Percentiles rank a stretch among this genome's conserved stretches.
Evolutionary conservation across 1,140 invertebrate genomes (phyloP).

Genomic region (Dinothrombium tinctorium): DNA sequence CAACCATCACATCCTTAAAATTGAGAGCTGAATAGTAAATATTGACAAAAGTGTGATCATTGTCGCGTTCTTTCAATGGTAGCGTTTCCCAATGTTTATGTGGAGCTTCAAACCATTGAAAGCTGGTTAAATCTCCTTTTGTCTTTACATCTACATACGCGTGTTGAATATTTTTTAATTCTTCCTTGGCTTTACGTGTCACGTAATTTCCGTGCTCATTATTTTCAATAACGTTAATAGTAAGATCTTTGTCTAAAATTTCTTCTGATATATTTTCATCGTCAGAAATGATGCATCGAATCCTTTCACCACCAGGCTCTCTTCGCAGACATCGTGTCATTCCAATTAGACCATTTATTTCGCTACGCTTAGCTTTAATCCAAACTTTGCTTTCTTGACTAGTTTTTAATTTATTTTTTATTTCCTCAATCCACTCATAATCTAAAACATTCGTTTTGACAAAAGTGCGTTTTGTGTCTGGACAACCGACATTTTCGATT

Average conservation of each 20-base stretch:
- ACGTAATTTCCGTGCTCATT: slow-evolving; percentile 25
- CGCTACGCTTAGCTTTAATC: slow-evolving; percentile 30
- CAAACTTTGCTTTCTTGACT: slow-evolving; percentile 26
- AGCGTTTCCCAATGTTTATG: slow-evolving; percentile 28
- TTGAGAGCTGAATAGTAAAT: slow-evolving; percentile 75
- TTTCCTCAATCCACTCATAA: slow-evolving; percentile 43
- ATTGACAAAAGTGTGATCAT: slow-evolving; percentile 36
- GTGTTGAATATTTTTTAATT: slow-evolving; percentile 24
- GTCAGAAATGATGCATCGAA: slow-evolving; percentile 26
- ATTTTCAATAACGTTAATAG: slow-evolving; percentile 55
- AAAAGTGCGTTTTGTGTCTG: too few relatives aligned
- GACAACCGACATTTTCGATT: too few relatives aligned
- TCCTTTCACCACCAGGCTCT: slow-evolving; percentile 48
- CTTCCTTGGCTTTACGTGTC: slow-evolving; percentile 41
- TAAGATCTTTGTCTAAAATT: slow-evolving; percentile 40
- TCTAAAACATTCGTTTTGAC: slow-evolving; percentile 21
- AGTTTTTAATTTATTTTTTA: slow-evolving; percentile 20
- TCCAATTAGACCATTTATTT: slow-evolving; percentile 49
- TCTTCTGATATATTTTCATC: slow-evolving; percentile 8
- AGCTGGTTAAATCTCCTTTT: slow-evolving; percentile 60
- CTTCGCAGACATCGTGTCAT: slow-evolving; percentile 61
- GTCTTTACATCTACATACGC: slow-evolving; percentile 74
- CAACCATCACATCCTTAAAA: slow-evolving; percentile 50
- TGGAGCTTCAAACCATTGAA: slow-evolving; percentile 75
- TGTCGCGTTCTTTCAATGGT: slow-evolving; percentile 14